Evolutionary conservation across 2,113 vertebrate genomes (phyloP), one percentile per base, ranked within the genome.

Genomic region (Melanostigma gelatinosum): DNA sequence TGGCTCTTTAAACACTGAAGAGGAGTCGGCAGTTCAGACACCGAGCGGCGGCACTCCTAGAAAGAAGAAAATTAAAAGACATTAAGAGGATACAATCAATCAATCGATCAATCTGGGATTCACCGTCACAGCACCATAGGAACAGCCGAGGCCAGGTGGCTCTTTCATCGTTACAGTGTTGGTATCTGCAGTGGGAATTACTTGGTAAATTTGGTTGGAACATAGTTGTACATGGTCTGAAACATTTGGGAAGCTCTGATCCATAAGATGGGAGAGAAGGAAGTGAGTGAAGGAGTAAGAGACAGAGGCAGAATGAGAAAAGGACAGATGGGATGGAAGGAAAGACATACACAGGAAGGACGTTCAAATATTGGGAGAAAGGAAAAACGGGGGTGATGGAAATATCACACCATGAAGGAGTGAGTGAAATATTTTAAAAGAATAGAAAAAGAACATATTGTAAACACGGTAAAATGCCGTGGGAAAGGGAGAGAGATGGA

Each of bases 401-500:
- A 13, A 69, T 8, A 34, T n/a, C 5, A 29, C 9, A 1, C 16
- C 27, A 12, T 68, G 44, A 6, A 48, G 16, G 27, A 68, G 42
- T 1, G 4, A 67, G 24, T 13, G 5, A 20, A 13, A 69, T 8
- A 34, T n/a, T 32, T n/a, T 27, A 60, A 3, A 22, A 61, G 6
- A 34, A 63, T 50, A 16, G 4, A 2, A 44, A 16, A 44, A 57
- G 0, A 34, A 16, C 34, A 46, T 3, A 18, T 32, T 63, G 22
- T 44, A 12, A 52, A 20, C 36, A 55, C 15, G n/a, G 8, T 44
- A 8, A 62, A 20, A 68, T 6, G 11, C 38, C 60, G 22, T 69
- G 40, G 40, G 24, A 50, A 70, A 72, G 6, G 4, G 6, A 36
- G 64, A 84, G 68, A 83, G 75, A 90, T 84, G 74, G 54, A 71